Conservation (phyloP, 2,797 vertebrate genomes). For the Gymnocypris eckloni region DNA sequence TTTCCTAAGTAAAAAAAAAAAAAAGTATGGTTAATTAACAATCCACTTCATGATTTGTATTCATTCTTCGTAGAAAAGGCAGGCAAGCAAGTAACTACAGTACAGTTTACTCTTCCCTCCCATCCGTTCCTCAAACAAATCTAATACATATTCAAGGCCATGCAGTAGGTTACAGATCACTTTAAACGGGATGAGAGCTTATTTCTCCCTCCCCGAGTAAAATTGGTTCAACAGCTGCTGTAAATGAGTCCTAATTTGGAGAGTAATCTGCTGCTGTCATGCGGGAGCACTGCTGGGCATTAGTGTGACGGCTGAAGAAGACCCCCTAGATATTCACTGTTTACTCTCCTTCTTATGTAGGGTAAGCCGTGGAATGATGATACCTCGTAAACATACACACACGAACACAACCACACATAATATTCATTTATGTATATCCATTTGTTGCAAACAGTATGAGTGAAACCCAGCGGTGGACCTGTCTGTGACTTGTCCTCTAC, state of each 20-base stretch:
- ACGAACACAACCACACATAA: not conserved
- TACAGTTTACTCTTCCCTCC: constrained; percentile 16
- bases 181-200: constrained; percentile 56
- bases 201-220: constrained; percentile 61
- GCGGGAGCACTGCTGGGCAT: constrained; percentile 74
- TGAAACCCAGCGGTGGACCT: not conserved
- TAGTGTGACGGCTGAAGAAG: constrained; percentile 74
- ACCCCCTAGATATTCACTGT: constrained; percentile 77
- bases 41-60: not conserved
- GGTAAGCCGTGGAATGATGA: constrained; percentile 72
- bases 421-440: constrained; percentile 32
- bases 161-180: constrained; percentile 54
- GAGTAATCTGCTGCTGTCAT: constrained; percentile 81
- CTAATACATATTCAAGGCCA: constrained; percentile 58
- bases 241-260: constrained; percentile 81
- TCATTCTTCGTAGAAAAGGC: constrained; percentile 2
- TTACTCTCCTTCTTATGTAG: constrained; percentile 74
- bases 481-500: constrained; percentile 39
- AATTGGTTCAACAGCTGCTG: constrained; percentile 80
- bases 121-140: constrained; percentile 47
- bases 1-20: not conserved
- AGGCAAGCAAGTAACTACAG: constrained; percentile 62
- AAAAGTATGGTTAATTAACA: not conserved
- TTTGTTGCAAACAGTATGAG: constrained; percentile 15
- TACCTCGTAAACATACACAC: constrained; percentile 38